Conservation (phyloP, 2,113 vertebrate species). For the Clupea harengus region DNA sequence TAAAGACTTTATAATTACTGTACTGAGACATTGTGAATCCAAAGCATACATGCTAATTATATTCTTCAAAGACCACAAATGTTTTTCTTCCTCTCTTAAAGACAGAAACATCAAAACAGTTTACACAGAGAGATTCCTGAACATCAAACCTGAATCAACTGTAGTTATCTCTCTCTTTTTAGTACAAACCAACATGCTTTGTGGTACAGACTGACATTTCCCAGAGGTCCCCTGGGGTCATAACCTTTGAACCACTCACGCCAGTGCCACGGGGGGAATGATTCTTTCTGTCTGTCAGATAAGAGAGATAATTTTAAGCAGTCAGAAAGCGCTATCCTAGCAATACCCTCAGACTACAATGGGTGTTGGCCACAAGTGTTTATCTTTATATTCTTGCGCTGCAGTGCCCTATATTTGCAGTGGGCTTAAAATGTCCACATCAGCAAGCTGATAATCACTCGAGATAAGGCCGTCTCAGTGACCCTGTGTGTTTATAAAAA, state of each 20-base stretch:
- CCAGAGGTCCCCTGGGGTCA: neutral
- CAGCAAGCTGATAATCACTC: neutral
- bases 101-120: too few relatives aligned
- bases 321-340: neutral
- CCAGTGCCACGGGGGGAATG: neutral
- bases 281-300: neutral
- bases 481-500: neutral
- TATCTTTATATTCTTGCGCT: constrained; percentile 3
- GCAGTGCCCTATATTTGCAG: neutral
- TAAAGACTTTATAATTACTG: too few relatives aligned
- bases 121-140: too few relatives aligned
- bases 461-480: neutral
- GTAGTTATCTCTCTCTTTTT: neutral
- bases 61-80: too few relatives aligned
- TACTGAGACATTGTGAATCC: too few relatives aligned
- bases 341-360: neutral
- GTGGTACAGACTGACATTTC: neutral
- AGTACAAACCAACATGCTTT: neutral
- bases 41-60: too few relatives aligned
- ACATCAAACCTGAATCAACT: neutral
- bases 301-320: neutral
- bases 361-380: neutral
- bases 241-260: neutral
- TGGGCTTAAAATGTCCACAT: neutral
- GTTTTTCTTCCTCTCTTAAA: too few relatives aligned